A percentile compares a stretch with the other conserved stretches of the same genome.
Conservation (phyloP, 2,797 vertebrate species). For the Chaunax sp. region DNA sequence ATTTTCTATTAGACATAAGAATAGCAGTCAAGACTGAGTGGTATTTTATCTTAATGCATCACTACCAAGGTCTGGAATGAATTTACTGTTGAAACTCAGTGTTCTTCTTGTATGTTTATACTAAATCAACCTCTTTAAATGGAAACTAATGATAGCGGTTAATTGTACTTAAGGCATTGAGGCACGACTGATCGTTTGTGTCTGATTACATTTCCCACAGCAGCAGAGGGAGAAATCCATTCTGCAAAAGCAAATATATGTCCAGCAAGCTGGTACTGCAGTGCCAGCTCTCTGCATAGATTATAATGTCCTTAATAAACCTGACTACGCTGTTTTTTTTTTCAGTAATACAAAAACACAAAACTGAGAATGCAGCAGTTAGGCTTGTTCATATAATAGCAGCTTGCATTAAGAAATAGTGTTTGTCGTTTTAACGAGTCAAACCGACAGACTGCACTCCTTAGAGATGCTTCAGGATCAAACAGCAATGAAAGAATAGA, state of each 20-base stretch:
- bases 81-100: slow-evolving; percentile 47
- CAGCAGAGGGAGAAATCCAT: slow-evolving; percentile 29
- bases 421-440: slow-evolving; percentile 42
- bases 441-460: slow-evolving; percentile 39
- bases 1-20: no score
- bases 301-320: slow-evolving; percentile 5
- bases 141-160: slow-evolving; percentile 57
- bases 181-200: slow-evolving; percentile 45
- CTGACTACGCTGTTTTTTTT: no score
- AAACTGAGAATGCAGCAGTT: background rate
- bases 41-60: background rate
- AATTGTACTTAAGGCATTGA: slow-evolving; percentile 55
- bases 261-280: slow-evolving; percentile 3
- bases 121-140: slow-evolving; percentile 54
- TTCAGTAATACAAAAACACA: background rate
- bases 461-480: slow-evolving; percentile 55
- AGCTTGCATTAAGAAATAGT: slow-evolving; percentile 47
- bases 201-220: slow-evolving; percentile 38
- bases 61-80: slow-evolving; percentile 26
- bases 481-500: slow-evolving; percentile 63
- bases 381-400: slow-evolving; percentile 31
- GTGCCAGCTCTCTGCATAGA: background rate
- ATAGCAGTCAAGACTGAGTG: no score
- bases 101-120: slow-evolving; percentile 45
- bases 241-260: slow-evolving; percentile 9